phyloP scores from a whole-genome alignment of 1,140 invertebrate species.

The Pectinophora gossypiella region DNA sequence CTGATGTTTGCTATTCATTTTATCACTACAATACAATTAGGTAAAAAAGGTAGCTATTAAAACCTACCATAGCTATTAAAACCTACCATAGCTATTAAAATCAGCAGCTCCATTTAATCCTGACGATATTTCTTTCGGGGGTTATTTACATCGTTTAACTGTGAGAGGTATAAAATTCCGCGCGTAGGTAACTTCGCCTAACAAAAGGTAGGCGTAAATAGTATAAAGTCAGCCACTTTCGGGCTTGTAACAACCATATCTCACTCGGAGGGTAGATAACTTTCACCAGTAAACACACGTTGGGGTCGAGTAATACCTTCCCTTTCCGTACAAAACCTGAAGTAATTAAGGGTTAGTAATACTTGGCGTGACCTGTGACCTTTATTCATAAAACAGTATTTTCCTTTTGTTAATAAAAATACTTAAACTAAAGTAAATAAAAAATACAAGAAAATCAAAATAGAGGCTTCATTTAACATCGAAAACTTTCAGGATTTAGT shows the following conservation, averaged over 20 bases:
- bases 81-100: too few species aligned
- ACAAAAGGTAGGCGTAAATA: slow-evolving; percentile 2
- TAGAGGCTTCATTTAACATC: too few species aligned
- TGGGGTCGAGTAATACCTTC: slow-evolving; percentile 10
- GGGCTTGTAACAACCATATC: slow-evolving; percentile 22
- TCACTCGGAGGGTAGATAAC: slow-evolving; percentile 27
- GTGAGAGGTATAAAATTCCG: background rate
- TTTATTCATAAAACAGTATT: too few species aligned
- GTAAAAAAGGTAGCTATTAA: too few species aligned
- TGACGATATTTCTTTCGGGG: background rate
- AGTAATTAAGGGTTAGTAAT: background rate
- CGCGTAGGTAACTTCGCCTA: background rate
- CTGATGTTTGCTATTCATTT: too few species aligned
- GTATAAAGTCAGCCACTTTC: slow-evolving; percentile 12
- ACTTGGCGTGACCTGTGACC: too few species aligned
- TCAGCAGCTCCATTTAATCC: background rate
- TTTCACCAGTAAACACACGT: slow-evolving; percentile 22
- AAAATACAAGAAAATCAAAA: too few species aligned
- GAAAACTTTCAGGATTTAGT: too few species aligned
- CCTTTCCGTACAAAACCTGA: background rate
- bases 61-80: too few species aligned
- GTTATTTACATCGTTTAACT: background rate
- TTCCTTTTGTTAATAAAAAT: too few species aligned
- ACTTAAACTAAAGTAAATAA: too few species aligned
- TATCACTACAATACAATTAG: too few species aligned